A percentile compares a stretch with the other conserved stretches of the same genome.
Conservation (phyloP, 2,888 invertebrate genomes). For the Tipula unca region DNA sequence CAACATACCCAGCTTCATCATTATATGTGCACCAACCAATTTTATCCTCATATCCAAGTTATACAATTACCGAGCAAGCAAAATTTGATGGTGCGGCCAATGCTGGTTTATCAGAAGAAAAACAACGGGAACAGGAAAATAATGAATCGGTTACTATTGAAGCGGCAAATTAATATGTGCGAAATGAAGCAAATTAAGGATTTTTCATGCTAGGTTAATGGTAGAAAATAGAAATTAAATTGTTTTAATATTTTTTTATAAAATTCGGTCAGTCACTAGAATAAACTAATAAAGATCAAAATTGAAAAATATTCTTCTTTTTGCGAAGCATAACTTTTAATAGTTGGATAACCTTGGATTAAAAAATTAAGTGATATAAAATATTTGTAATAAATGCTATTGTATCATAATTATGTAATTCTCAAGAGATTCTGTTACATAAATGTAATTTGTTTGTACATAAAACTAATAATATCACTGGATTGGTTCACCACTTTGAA, state of each 20-base stretch:
- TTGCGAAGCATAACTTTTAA: too few species aligned
- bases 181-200: neutral
- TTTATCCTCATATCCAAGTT: slow-evolving; percentile 22
- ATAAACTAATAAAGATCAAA: neutral
- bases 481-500: too few species aligned
- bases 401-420: too few species aligned
- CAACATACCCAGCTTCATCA: slow-evolving; percentile 16
- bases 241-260: slow-evolving; percentile 55
- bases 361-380: too few species aligned
- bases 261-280: neutral
- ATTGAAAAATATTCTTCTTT: neutral
- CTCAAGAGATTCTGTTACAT: too few species aligned
- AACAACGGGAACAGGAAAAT: slow-evolving; percentile 29
- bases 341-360: too few species aligned
- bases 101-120: slow-evolving; percentile 22
- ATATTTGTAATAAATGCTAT: too few species aligned
- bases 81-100: slow-evolving; percentile 23
- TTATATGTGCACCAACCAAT: slow-evolving; percentile 21
- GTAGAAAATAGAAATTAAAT: slow-evolving; percentile 22
- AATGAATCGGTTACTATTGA: slow-evolving; percentile 33
- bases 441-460: too few species aligned
- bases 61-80: slow-evolving; percentile 23
- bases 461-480: too few species aligned
- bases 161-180: slow-evolving; percentile 27
- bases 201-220: neutral